Conservation (phyloP, 2,888 invertebrate genomes). For the Dexiosoma caninum region DNA sequence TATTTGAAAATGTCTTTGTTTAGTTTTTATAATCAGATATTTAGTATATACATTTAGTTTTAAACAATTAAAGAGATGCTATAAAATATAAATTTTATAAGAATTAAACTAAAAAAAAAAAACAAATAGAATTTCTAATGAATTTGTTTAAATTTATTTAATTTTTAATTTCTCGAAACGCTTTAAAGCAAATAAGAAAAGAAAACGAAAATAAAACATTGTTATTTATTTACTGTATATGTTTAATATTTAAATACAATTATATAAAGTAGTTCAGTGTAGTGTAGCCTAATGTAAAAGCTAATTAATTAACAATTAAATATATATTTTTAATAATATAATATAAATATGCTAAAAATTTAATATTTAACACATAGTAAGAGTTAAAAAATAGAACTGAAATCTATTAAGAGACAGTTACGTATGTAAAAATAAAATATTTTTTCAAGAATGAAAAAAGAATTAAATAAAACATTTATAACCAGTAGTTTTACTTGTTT, state of each 20-base stretch:
- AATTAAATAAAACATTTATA: not conserved
- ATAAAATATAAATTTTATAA: conserved; percentile 10
- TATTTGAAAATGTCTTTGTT: not conserved
- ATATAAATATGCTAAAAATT: conserved; percentile 15
- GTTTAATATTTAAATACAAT: conserved; percentile 6
- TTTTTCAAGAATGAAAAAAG: conserved; percentile 54
- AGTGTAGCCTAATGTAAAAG: conserved; percentile 39
- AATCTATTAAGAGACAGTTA: conserved; percentile 8
- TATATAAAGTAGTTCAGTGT: conserved; percentile 42
- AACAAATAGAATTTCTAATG: conserved; percentile 27
- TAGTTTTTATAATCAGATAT: not conserved
- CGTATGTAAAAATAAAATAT: conserved; percentile 49
- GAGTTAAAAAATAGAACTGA: not conserved
- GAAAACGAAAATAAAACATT: not conserved
- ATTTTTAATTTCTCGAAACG: conserved; percentile 41
- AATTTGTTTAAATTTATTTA: not conserved
- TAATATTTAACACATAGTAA: conserved; percentile 4
- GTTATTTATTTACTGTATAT: conserved; percentile 27
- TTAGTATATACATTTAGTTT: not conserved
- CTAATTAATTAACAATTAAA: not conserved
- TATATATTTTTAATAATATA: conserved; percentile 6
- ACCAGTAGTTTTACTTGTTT: not conserved
- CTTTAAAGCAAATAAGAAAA: not conserved
- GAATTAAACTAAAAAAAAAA: conserved; percentile 23
- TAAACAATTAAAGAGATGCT: not conserved